A percentile compares a stretch with the other conserved stretches of the same genome.
Evolutionary conservation across 2,888 invertebrate genomes (phyloP).

Genomic region (Thecophora atra): DNA sequence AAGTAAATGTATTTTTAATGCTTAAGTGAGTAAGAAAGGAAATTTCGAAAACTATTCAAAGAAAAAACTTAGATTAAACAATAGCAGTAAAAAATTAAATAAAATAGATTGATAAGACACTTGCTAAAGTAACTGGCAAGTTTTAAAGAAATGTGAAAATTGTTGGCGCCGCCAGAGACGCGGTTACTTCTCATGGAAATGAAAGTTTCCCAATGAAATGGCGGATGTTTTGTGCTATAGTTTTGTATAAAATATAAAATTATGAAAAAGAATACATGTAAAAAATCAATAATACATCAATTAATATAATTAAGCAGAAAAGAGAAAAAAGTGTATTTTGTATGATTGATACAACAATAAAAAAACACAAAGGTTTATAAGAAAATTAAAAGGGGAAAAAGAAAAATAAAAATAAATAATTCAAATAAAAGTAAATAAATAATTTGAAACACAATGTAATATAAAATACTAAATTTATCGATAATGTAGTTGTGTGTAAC

Average conservation of each 20-base stretch:
- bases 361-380: too few relatives aligned
- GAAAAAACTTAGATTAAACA: background rate
- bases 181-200: background rate
- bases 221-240: slow-evolving; percentile 27
- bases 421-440: slow-evolving; percentile 23
- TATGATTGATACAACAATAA: slow-evolving; percentile 47
- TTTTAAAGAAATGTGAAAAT: slow-evolving; percentile 1
- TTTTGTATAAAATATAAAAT: slow-evolving; percentile 40
- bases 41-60: slow-evolving; percentile 14
- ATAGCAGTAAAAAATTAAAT: too few relatives aligned
- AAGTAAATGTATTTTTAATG: slow-evolving; percentile 8
- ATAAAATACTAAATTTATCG: slow-evolving; percentile 31
- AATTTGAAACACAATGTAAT: slow-evolving; percentile 34
- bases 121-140: slow-evolving; percentile 18
- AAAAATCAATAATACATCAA: slow-evolving; percentile 10
- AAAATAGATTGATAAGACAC: slow-evolving; percentile 1
- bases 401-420: background rate
- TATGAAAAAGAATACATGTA: slow-evolving; percentile 1
- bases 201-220: background rate
- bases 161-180: background rate
- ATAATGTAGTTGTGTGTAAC: too few relatives aligned
- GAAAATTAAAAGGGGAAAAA: slow-evolving; percentile 46
- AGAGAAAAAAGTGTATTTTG: slow-evolving; percentile 27
- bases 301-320: slow-evolving; percentile 16
- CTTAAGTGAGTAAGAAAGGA: slow-evolving; percentile 12